Conservation (phyloP, 2,113 vertebrate species). For the Patagioenas fasciata region DNA sequence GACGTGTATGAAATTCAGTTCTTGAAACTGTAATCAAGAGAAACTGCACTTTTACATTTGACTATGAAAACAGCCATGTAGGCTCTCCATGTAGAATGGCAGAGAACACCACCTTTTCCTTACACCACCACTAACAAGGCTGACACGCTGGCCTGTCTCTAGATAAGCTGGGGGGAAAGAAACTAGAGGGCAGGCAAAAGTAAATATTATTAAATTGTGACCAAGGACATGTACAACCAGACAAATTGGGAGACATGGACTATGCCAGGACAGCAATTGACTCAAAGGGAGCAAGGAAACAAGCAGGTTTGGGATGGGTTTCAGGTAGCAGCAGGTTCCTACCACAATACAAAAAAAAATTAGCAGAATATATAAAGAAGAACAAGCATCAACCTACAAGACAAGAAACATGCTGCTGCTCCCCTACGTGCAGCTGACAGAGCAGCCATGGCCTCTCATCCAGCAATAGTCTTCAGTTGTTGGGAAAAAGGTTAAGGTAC, state of each 20-base stretch:
- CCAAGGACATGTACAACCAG: not conserved
- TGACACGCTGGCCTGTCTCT: not conserved
- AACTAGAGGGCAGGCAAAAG: not conserved
- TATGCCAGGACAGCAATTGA: not conserved
- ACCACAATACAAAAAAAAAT: accelerated
- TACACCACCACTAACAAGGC: not conserved
- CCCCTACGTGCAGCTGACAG: not conserved
- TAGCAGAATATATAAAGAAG: not conserved
- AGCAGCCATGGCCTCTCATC: not conserved
- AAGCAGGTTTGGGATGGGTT: not conserved
- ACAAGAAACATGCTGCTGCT: not conserved
- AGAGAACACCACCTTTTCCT: not conserved
- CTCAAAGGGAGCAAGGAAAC: not conserved
- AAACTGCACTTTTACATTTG: not conserved
- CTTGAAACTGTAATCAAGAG: not conserved
- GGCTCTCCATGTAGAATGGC: not conserved
- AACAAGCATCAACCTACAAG: not conserved
- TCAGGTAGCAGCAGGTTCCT: not conserved
- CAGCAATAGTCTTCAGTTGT: not conserved
- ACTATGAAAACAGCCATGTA: not conserved
- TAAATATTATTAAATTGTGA: not conserved
- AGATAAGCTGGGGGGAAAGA: not conserved
- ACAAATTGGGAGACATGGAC: not conserved
- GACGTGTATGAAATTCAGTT: not conserved
- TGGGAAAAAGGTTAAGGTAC: not conserved